Conservation (phyloP, 2,113 vertebrate genomes). For the Columba livia region DNA sequence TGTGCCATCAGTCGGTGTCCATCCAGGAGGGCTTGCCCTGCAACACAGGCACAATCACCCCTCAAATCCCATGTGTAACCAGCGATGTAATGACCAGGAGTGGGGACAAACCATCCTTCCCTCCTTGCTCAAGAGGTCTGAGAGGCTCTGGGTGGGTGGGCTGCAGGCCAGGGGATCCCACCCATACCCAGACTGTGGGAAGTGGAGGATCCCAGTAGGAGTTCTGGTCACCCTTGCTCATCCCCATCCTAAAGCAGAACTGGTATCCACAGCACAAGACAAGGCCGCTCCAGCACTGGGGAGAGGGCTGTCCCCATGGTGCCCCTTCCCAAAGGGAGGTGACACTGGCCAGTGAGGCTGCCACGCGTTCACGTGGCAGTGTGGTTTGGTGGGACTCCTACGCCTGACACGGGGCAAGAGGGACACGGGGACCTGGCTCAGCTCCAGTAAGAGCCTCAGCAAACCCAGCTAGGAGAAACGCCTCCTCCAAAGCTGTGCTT, state of each 20-base stretch:
- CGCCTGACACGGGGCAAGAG: accelerated
- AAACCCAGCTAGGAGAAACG: background rate
- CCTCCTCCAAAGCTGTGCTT: background rate
- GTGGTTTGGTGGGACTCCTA: background rate
- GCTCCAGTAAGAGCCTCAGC: background rate
- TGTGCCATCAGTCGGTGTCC: accelerated
- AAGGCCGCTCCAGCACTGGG: background rate
- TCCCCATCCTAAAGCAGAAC: background rate
- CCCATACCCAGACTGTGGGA: background rate
- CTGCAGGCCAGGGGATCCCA: background rate
- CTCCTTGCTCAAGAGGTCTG: accelerated
- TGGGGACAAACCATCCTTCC: background rate
- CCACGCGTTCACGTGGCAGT: accelerated
- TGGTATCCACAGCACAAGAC: background rate
- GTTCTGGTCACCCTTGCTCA: background rate
- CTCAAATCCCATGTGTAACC: background rate
- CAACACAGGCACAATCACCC: background rate
- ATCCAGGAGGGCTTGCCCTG: background rate
- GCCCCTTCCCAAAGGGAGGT: background rate
- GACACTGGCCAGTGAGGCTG: background rate
- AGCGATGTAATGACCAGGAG: background rate
- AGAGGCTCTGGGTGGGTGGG: background rate
- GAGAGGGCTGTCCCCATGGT: background rate
- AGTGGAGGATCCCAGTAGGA: background rate
- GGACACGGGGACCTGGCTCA: background rate